Evolutionary conservation across 2,888 invertebrate genomes (phyloP).

Genomic region (Carcina quercana): DNA sequence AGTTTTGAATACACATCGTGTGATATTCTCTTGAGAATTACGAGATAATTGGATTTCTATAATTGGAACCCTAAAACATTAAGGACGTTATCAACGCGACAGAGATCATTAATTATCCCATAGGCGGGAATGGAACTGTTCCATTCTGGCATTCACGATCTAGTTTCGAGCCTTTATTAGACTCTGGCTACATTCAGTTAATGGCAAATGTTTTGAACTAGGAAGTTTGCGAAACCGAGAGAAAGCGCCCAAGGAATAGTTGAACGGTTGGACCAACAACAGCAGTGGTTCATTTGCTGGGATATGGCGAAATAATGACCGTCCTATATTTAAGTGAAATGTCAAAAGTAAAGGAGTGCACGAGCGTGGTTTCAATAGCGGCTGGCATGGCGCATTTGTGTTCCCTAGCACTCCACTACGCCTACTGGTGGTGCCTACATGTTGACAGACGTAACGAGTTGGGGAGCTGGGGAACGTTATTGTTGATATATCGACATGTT

Average conservation of each 20-base stretch:
- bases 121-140: constrained; percentile 39
- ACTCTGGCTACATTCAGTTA: constrained; percentile 47
- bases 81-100: constrained; percentile 6
- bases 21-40: too few species aligned
- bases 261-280: constrained; percentile 52
- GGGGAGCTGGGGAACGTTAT: too few species aligned
- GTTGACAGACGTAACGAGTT: constrained; percentile 1
- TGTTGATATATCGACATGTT: too few species aligned
- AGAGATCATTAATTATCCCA: constrained; percentile 39
- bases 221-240: constrained; percentile 57
- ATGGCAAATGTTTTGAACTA: constrained; percentile 52
- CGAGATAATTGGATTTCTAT: too few species aligned
- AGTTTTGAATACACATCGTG: too few species aligned
- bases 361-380: constrained; percentile 26
- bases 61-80: too few species aligned
- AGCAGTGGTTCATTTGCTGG: constrained; percentile 63
- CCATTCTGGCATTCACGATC: constrained; percentile 41
- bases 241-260: constrained; percentile 50
- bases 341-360: constrained; percentile 62
- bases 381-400: constrained; percentile 11
- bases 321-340: constrained; percentile 52
- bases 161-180: constrained; percentile 43
- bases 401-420: constrained; percentile 2
- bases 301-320: constrained; percentile 60
- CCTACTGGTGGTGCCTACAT: background rate